A percentile compares a stretch with the other conserved stretches of the same genome.
These are phyloP conservation scores for Festucalex cinctus DNA, from an alignment of 2,113 vertebrate genomes.

Conservation along the genomic window DNA sequence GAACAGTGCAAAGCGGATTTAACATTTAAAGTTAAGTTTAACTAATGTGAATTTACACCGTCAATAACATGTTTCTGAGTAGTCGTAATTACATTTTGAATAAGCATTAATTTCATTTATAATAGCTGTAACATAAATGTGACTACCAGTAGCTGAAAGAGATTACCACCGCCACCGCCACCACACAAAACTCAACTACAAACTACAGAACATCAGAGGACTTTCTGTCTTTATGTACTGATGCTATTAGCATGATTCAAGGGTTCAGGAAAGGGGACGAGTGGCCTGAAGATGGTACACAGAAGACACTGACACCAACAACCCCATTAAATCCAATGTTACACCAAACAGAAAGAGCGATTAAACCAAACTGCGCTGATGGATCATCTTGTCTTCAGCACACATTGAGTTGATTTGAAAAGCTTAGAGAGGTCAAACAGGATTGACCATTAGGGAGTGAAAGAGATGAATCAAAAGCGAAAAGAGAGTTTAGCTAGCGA, in stretches of 20 bases:
- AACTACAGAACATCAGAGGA: too few relatives aligned
- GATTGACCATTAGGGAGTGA: constrained; percentile 12
- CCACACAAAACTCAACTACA: too few relatives aligned
- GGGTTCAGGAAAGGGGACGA: constrained; percentile 22
- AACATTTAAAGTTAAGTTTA: too few relatives aligned
- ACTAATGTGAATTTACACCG: too few relatives aligned
- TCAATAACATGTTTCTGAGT: too few relatives aligned
- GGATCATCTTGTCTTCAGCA: not conserved
- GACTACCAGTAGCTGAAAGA: too few relatives aligned
- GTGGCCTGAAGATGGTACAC: not conserved
- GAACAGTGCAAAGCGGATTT: too few relatives aligned
- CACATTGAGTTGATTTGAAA: constrained; percentile 37
- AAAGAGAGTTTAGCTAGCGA: not conserved
- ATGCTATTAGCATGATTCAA: constrained; percentile 38
- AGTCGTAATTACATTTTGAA: too few relatives aligned
- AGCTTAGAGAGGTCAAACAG: constrained; percentile 15
- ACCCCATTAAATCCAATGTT: not conserved
- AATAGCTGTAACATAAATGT: too few relatives aligned
- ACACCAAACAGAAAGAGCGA: not conserved
- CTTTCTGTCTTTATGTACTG: constrained; percentile 15
- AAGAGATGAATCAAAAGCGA: not conserved
- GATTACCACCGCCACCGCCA: too few relatives aligned
- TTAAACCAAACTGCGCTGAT: constrained; percentile 18
- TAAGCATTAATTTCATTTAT: too few relatives aligned
- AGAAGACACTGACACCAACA: not conserved